Percentiles rank a stretch among this genome's conserved stretches.
Conservation (phyloP, 2,113 vertebrate species). For the Rhineura floridana region DNA sequence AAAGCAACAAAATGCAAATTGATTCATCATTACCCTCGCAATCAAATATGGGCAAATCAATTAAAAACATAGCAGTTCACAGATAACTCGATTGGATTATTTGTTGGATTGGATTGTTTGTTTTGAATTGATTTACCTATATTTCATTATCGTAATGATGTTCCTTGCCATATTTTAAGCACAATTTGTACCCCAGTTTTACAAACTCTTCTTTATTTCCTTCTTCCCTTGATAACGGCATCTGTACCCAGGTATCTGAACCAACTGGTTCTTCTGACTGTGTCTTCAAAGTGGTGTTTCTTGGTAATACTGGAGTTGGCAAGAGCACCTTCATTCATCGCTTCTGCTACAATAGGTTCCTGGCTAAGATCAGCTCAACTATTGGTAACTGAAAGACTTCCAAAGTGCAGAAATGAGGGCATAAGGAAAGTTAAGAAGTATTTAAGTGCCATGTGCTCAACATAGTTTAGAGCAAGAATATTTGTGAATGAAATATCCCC, state of each 20-base stretch:
- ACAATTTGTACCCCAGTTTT: background rate
- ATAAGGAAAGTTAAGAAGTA: background rate
- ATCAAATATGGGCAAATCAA: too few species aligned
- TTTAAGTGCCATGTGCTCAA: background rate
- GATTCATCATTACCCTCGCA: too few species aligned
- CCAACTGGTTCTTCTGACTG: slow-evolving; percentile 52
- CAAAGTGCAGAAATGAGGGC: background rate
- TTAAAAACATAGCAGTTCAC: too few species aligned
- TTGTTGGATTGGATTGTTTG: too few species aligned
- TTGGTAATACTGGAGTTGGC: slow-evolving; percentile 84
- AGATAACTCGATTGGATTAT: too few species aligned
- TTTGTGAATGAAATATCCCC: too few species aligned
- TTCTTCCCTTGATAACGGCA: background rate
- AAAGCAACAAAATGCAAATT: too few species aligned
- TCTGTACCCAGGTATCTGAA: slow-evolving; percentile 52
- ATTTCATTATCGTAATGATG: too few species aligned
- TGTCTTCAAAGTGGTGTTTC: slow-evolving; percentile 86
- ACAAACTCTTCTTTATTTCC: background rate
- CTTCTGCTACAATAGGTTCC: slow-evolving; percentile 78
- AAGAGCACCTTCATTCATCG: slow-evolving; percentile 87
- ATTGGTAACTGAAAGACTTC: slow-evolving; percentile 72
- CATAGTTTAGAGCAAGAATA: background rate
- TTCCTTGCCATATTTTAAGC: background rate
- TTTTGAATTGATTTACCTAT: too few species aligned
- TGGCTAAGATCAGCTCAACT: slow-evolving; percentile 72